Evolutionary conservation across 1,140 invertebrate genomes (phyloP).

Genomic region (Druon quercuslanigerum): DNA sequence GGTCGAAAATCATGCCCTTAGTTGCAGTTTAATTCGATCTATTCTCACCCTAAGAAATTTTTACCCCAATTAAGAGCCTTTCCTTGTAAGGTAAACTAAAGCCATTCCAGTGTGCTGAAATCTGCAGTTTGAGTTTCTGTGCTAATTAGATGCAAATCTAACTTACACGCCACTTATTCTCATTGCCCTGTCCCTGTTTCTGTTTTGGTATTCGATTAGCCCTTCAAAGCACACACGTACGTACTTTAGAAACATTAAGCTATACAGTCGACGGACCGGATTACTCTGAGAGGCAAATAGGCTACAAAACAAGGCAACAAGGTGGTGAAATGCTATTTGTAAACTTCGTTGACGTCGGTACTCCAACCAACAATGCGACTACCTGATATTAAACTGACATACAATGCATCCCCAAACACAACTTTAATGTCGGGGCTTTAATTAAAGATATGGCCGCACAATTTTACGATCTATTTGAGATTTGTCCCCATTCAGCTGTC

Average conservation of each 20-base stretch:
- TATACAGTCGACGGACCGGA: neutral
- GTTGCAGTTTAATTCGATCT: no score
- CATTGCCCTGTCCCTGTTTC: slow-evolving; percentile 15
- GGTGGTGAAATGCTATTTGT: slow-evolving; percentile 24
- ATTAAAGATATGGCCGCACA: neutral
- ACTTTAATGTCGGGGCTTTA: neutral
- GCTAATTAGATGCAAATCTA: slow-evolving; percentile 7
- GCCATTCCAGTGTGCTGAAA: neutral
- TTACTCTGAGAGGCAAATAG: slow-evolving; percentile 20
- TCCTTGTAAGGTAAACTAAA: no score
- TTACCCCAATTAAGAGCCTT: no score
- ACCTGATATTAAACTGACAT: neutral
- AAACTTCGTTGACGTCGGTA: slow-evolving; percentile 13
- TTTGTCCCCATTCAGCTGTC: no score
- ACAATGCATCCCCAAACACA: neutral
- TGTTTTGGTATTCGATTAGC: slow-evolving; percentile 20
- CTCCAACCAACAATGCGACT: slow-evolving; percentile 11
- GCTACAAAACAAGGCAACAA: neutral
- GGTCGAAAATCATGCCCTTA: no score
- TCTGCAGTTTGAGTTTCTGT: neutral
- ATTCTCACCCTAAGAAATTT: no score
- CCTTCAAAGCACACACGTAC: neutral
- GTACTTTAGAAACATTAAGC: slow-evolving; percentile 10
- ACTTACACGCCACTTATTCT: slow-evolving; percentile 2
- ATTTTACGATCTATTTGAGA: no score